Base-by-base conservation (phyloP, 1,140 invertebrate genomes). In the Meloidogyne floridensis region DNA sequence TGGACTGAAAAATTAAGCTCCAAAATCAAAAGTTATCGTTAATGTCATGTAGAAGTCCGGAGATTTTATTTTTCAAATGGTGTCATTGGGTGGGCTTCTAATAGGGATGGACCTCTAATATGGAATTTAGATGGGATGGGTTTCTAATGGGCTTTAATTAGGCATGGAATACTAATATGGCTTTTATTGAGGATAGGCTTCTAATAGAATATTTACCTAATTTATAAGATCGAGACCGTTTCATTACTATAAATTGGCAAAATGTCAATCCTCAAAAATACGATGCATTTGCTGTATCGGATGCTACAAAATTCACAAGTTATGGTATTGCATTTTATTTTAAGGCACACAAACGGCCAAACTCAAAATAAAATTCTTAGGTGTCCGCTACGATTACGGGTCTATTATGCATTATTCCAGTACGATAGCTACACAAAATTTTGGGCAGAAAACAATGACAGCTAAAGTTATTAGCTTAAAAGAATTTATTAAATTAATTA, bases 251-350 rank as follows among this genome's bases (percentile, higher is more conserved):
- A 15, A 83, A 92, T 7, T 92, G 92, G 89, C 85, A 91, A 11
- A 93, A 93, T 77, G 92, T 93, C 43, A 88, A 90, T 80, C 89
- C 87, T 0, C 87, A 90, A 79, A 77, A 90, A 32, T 89, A 88
- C 53, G 89, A 89, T 59, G 86, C 86, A 43, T 89, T 89, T 70
- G 84, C 87, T 7, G 81, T 90, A 59, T 82, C 83, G 8, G 87
- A 90, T 65, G 77, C 83, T 1, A 86, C 85, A 75, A 75, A 82
- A 18, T 90, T 90, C 75, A 87, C 87, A 3, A 85, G 86, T 76
- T 83, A 70, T 3, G 74, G 32, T 65, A 65, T 6, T 32, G 32
- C 32, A 32, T 32, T 32, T 47, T 47, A n/a, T 59, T 3, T 13
- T 15, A 65, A 65, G n/a, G 13, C 15, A 18, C 13, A 8, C 8